Evolutionary conservation across 2,797 vertebrate species (phyloP), one percentile per base, ranked within the genome.

Genomic region (Cryptoprocta ferox): DNA sequence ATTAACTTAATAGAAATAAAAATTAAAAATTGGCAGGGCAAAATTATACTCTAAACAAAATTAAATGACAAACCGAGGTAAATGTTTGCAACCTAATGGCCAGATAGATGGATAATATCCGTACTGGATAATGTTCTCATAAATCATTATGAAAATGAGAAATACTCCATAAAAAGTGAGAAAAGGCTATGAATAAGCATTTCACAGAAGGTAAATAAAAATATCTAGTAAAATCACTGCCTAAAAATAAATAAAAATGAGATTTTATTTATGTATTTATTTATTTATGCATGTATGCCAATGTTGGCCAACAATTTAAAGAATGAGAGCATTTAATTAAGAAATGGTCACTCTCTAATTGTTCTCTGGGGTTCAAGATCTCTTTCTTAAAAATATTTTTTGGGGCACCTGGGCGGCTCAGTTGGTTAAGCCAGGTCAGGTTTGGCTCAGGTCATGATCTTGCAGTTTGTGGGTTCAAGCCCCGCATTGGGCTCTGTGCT

Each of bases 141-240:
- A 94, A 92, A 78, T 83, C 50, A 53, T 37, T 87, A 30, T 61
- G 21, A 35, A 94, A 87, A 79, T 61, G 63, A 81, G 73, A 4
- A 81, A 26, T 37, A 71, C 16, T 7, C 42, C 16, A 21, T 39
- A 48, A 84, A 80, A 97, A 88, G 26, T 70, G 35, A 80, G 81
- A 93, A 93, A 83, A 80, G 16, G 42, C 6, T 84, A 76, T n/a
- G 4, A 75, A 80, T 75, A 94, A 56, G 8, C 19, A 87, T 76
- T 93, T 78, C 82, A 75, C 26, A 73, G 80, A 94, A 66, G 63
- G 68, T 32, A 24, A 45, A 88, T n/a, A 63, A 85, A 91, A 82
- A 79, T 66, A 66, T 53, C 16, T 61, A 53, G 81, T 81, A 63
- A 48, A 53, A 48, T 75, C n/a, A 80, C 76, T 76, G 56, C 78